phyloP scores from a whole-genome alignment of 2,888 invertebrate species.

The Euclidia mi region DNA sequence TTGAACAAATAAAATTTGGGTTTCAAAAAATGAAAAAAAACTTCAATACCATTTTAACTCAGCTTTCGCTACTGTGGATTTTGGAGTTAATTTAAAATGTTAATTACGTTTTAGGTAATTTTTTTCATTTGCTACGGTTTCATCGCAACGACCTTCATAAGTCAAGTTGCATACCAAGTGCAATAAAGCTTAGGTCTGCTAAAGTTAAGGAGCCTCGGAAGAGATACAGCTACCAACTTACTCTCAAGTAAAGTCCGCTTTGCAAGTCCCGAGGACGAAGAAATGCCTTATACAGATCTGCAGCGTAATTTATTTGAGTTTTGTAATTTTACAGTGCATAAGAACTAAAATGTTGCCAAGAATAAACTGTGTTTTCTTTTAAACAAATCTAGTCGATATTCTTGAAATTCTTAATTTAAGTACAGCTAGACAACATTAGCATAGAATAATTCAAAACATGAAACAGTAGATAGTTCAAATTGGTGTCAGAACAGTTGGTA shows the following conservation, averaged over 20 bases:
- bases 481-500: conserved; percentile 51
- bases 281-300: conserved; percentile 36
- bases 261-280: conserved; percentile 32
- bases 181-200: conserved; percentile 49
- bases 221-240: conserved; percentile 46
- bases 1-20: conserved; percentile 1
- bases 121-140: conserved; percentile 30
- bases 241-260: conserved; percentile 39
- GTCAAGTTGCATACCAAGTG: conserved; percentile 36
- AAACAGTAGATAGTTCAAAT: conserved; percentile 43
- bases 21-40: not conserved
- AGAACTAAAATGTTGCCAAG: conserved; percentile 25
- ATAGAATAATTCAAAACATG: conserved; percentile 22
- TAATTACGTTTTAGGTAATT: conserved; percentile 28
- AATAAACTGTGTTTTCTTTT: not conserved
- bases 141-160: conserved; percentile 30
- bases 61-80: conserved; percentile 15
- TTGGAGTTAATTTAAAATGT: conserved; percentile 14
- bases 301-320: conserved; percentile 40
- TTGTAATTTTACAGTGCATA: conserved; percentile 32
- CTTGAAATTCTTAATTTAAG: conserved; percentile 3
- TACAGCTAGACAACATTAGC: conserved; percentile 6
- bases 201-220: conserved; percentile 45
- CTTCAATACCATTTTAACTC: conserved; percentile 17
- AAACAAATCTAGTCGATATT: not conserved